A percentile compares a stretch with the other conserved stretches of the same genome.
phyloP scores from a whole-genome alignment of 1,140 invertebrate species.

The Ceratina australensis region DNA sequence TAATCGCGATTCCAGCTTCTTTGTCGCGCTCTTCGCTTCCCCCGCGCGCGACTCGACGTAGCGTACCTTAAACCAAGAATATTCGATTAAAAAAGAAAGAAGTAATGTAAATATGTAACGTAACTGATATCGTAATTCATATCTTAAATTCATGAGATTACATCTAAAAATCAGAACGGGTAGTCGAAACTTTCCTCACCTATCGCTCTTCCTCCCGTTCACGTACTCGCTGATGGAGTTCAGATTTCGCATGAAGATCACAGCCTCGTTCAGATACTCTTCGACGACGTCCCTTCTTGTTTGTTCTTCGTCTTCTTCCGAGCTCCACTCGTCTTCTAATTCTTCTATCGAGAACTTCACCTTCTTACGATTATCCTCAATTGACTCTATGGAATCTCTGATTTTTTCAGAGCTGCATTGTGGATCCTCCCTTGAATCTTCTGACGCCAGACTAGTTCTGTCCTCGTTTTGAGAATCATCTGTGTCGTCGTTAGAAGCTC shows the following conservation, averaged over 20 bases:
- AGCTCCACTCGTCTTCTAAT: conserved; percentile 26
- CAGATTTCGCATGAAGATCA: conserved; percentile 68
- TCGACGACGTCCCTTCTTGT: conserved; percentile 56
- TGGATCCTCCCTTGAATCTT: not conserved
- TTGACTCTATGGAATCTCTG: not conserved
- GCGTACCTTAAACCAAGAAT: too few species aligned
- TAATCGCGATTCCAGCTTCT: conserved; percentile 33
- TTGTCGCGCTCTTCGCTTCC: conserved; percentile 11
- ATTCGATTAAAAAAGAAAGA: too few species aligned
- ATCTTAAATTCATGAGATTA: too few species aligned
- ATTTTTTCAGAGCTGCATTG: conserved; percentile 5
- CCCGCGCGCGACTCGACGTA: not conserved
- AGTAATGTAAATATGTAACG: too few species aligned
- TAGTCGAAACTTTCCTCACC: too few species aligned
- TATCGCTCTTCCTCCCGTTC: conserved; percentile 45
- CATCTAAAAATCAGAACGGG: too few species aligned
- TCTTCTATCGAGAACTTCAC: conserved; percentile 37
- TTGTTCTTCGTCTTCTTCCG: conserved; percentile 39
- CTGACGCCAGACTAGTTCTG: not conserved
- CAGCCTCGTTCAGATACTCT: conserved; percentile 66
- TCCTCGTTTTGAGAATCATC: conserved; percentile 26
- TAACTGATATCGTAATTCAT: too few species aligned
- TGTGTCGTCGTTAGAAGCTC: conserved; percentile 37
- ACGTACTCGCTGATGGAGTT: conserved; percentile 67
- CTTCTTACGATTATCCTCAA: conserved; percentile 23